Base-by-base conservation (phyloP, 2,113 vertebrate genomes). In the Rhinogobius similis region DNA sequence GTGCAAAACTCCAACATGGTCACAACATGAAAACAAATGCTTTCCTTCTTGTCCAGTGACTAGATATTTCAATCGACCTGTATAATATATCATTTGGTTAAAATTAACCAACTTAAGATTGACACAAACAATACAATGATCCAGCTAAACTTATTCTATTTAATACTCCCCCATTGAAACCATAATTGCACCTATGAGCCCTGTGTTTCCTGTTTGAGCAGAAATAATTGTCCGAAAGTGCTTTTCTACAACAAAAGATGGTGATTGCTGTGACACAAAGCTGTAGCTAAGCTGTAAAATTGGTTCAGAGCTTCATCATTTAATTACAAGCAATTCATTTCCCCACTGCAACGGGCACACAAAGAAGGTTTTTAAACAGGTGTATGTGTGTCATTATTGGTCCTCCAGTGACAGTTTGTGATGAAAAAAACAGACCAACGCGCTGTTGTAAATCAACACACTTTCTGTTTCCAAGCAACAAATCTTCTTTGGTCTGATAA, bases 391-490 rank as follows among this genome's bases (percentile, higher is more conserved):
- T 61, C 7, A 65, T 74, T 77, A 68, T 38, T 18, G 18, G 8
- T 48, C 29, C 18, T 65, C 65, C 59, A 74, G 72, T 62, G 56
- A 38, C 38, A 0, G 58, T 48, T 71, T 76, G 52, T 75, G 20
- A 61, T 48, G 72, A 72, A 24, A 50, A 73, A 44, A 55, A 77
- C 72, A 70, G 18, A 61, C 70, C 48, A 53, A 77, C 74, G 65
- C 13, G 69, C 66, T 75, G 65, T 64, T 29, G 65, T 70, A 77
- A 82, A 75, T 78, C 75, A 67, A 68, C 62, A 65, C 20, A 68
- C 70, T n/a, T 72, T 78, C 79, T 74, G 85, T 87, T 82, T 76
- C 85, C 77, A 78, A 85, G 87, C 87, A 89, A 87, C 85, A 84
- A 84, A 79, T 75, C 74, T 27, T 39, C 72, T 27, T 16, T 68